Evolutionary conservation across 2,888 invertebrate genomes (phyloP).

Genomic region (Microdon myrmicae): DNA sequence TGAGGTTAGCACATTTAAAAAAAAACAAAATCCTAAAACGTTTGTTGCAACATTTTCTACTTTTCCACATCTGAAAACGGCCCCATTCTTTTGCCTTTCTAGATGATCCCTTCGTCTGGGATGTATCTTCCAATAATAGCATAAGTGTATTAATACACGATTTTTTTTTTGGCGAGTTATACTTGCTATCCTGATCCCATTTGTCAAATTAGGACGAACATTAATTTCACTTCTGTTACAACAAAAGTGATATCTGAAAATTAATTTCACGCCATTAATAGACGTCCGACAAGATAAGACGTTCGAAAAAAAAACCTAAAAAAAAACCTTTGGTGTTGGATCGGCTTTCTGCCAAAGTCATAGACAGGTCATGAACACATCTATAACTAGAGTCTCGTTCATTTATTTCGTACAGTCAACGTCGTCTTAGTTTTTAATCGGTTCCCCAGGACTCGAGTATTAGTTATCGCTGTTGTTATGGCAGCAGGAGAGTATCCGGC

Average conservation of each 20-base stretch:
- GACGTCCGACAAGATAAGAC: conserved; percentile 43
- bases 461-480: conserved; percentile 51
- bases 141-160: no score
- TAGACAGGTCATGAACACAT: conserved; percentile 46
- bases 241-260: conserved; percentile 39
- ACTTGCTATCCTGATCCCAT: no score
- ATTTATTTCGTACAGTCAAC: conserved; percentile 2
- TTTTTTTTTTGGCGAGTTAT: no score
- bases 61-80: no score
- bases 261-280: conserved; percentile 50
- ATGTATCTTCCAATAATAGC: no score
- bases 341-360: conserved; percentile 45
- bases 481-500: conserved; percentile 51
- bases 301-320: conserved; percentile 24
- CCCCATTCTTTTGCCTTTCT: no score
- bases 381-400: conserved; percentile 38
- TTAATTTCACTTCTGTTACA: conserved; percentile 5
- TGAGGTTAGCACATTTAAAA: no score
- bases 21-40: no score
- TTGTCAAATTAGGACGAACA: no score
- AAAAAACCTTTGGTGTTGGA: conserved; percentile 6
- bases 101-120: no score
- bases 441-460: conserved; percentile 38
- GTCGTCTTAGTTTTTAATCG: conserved; percentile 48
- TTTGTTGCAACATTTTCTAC: no score